Evolutionary conservation across 2,888 invertebrate genomes (phyloP).

Genomic region (Rotaria sp.): DNA sequence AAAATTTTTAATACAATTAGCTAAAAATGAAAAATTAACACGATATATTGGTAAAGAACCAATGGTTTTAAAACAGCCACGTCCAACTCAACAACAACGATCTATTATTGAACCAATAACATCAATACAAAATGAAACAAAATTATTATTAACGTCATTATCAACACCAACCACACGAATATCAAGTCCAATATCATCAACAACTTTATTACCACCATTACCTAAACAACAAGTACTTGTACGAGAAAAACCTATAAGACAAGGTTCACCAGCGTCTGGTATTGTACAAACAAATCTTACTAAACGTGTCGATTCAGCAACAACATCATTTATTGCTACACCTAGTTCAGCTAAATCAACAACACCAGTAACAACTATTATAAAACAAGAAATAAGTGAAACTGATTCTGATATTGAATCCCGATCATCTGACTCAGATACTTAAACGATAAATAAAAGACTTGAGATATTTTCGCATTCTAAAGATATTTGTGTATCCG

Average conservation of each 20-base stretch:
- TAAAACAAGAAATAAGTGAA: not conserved
- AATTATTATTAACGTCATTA: not conserved
- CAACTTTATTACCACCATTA: not conserved
- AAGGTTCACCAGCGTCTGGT: not conserved
- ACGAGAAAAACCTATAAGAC: not conserved
- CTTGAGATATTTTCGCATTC: not conserved
- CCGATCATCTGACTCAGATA: not conserved
- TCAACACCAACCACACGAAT: not conserved
- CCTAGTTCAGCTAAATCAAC: not conserved
- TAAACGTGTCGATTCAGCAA: not conserved
- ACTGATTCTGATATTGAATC: not conserved
- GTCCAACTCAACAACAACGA: not conserved
- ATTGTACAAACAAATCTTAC: not conserved
- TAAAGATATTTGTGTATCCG: not conserved
- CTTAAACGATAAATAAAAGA: not conserved
- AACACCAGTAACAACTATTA: not conserved
- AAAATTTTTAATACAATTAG: not conserved
- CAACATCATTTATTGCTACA: not conserved
- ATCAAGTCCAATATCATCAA: not conserved
- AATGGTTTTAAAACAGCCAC: not conserved
- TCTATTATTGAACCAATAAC: not conserved
- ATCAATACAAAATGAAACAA: not conserved
- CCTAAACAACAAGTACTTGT: not conserved
- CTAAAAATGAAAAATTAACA: not conserved
- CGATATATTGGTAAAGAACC: conserved; percentile 1